Evolutionary conservation across 2,888 invertebrate genomes (phyloP).

Genomic region (Heterodera filipjevi): DNA sequence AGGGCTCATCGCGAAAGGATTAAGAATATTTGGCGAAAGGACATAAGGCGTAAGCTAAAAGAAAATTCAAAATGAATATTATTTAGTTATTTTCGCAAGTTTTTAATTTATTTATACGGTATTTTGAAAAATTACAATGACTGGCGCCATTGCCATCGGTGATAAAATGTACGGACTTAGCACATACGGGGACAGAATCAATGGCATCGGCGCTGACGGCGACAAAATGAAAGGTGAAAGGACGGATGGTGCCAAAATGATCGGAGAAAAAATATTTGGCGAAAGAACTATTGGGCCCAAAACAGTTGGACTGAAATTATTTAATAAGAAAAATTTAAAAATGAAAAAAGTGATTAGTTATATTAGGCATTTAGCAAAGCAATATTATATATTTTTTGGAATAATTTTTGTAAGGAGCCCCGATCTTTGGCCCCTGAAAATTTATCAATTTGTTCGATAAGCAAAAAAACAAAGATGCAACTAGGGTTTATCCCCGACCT

Average conservation of each 20-base stretch:
- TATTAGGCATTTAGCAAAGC: no score
- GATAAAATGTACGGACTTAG: slow-evolving; percentile 43
- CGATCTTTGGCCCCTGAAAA: no score
- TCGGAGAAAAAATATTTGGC: slow-evolving; percentile 58
- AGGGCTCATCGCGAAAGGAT: slow-evolving; percentile 49
- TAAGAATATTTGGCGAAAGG: slow-evolving; percentile 55
- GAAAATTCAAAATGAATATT: slow-evolving; percentile 39
- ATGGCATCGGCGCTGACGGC: slow-evolving; percentile 4
- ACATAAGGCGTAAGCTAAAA: slow-evolving; percentile 39
- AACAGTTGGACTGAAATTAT: slow-evolving; percentile 37
- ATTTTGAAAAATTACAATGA: slow-evolving; percentile 31
- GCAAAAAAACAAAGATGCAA: no score
- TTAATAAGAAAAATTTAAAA: background rate
- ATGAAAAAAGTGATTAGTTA: no score
- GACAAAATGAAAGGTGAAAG: slow-evolving; percentile 39
- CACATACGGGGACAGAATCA: slow-evolving; percentile 31
- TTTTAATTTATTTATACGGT: no score
- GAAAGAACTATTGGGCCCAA: slow-evolving; percentile 54
- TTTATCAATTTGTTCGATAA: no score
- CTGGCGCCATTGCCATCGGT: slow-evolving; percentile 33
- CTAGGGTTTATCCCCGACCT: no score
- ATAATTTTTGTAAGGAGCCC: no score
- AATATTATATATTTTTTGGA: no score
- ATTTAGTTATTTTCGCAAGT: slow-evolving; percentile 31
- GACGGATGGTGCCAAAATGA: slow-evolving; percentile 53